These are phyloP conservation scores for Pachypeltis micranthus DNA, from an alignment of 1,140 invertebrate genomes.

Conservation along the genomic window DNA sequence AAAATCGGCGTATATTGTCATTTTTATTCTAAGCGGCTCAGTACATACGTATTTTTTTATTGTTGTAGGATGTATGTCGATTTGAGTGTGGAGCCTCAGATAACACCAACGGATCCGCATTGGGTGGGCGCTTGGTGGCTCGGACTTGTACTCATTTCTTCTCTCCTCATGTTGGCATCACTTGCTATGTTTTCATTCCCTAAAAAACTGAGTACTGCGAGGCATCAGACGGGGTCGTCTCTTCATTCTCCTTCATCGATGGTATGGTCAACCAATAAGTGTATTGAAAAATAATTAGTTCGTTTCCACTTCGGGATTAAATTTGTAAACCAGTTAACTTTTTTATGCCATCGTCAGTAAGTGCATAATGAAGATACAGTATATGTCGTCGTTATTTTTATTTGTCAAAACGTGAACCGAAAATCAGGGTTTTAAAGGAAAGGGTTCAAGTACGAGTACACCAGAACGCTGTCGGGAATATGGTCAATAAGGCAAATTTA, in stretches of 20 bases:
- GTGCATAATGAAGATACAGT: no score
- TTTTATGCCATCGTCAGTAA: no score
- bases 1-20: background rate
- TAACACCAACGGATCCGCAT: conserved; percentile 68
- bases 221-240: conserved; percentile 26
- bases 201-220: conserved; percentile 43
- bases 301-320: no score
- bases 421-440: no score
- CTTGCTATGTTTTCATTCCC: conserved; percentile 84
- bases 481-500: no score
- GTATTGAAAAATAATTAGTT: no score
- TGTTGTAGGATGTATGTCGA: conserved; percentile 61
- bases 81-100: conserved; percentile 57
- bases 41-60: background rate
- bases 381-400: no score
- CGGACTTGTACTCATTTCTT: conserved; percentile 67
- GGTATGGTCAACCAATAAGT: no score
- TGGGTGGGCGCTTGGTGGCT: conserved; percentile 92
- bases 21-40: background rate
- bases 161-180: conserved; percentile 62
- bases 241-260: background rate
- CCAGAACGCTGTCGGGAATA: no score
- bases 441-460: no score
- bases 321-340: no score
- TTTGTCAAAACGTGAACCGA: no score